Conservation (phyloP, 92 coral and sea anemone species). For the Umimayanthus kanabou region DNA sequence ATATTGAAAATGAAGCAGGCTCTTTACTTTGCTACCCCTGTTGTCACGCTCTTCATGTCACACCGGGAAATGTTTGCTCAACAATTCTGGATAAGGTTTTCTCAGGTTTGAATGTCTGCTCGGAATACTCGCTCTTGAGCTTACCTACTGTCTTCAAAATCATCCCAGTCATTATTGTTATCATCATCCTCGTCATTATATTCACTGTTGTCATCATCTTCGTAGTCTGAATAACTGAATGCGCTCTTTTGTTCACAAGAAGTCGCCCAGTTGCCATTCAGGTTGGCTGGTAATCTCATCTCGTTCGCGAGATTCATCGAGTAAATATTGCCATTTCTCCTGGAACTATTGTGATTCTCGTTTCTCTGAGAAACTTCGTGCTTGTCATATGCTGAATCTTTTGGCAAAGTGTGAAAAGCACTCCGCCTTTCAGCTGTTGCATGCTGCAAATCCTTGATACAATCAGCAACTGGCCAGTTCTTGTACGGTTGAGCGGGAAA, state of each 20-base stretch:
- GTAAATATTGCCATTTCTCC: slow-evolving; percentile 22
- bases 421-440: neutral
- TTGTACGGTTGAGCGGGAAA: neutral
- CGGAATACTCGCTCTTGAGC: neutral
- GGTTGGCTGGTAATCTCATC: neutral
- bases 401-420: neutral
- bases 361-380: slow-evolving; percentile 4
- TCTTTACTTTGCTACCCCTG: neutral
- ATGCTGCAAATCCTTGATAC: slow-evolving; percentile 15
- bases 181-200: neutral
- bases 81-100: neutral
- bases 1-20: neutral
- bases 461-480: neutral
- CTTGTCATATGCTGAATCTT: slow-evolving; percentile 6
- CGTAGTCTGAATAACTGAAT: slow-evolving; percentile 43
- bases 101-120: neutral
- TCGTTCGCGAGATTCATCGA: slow-evolving; percentile 24
- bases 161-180: neutral
- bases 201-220: slow-evolving; percentile 22
- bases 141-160: slow-evolving; percentile 27
- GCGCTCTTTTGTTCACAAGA: slow-evolving; percentile 13
- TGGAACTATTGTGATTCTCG: neutral
- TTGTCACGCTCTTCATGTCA: neutral
- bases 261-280: neutral
- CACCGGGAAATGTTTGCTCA: neutral